These are phyloP conservation scores for Heliothis virescens DNA, from an alignment of 1,140 invertebrate species.

Conservation along the genomic window DNA sequence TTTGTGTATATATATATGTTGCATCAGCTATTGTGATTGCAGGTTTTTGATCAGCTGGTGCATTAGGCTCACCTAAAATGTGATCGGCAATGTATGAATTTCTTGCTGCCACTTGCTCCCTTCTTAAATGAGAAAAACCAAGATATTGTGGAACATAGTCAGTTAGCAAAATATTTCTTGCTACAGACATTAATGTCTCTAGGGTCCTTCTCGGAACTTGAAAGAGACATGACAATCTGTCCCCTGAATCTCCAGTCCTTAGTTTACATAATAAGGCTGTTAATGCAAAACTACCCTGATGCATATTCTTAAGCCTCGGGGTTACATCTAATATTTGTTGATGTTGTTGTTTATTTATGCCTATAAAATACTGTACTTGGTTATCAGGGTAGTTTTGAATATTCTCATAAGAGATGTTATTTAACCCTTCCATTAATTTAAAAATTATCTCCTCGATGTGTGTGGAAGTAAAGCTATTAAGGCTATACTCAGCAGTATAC, in stretches of 20 bases:
- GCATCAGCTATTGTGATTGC: conserved; percentile 52
- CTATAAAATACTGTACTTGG: conserved; percentile 49
- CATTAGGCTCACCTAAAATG: conserved; percentile 53
- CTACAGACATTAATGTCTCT: conserved; percentile 48
- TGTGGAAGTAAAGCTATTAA: conserved; percentile 16
- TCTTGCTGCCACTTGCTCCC: conserved; percentile 50
- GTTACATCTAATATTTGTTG: conserved; percentile 43
- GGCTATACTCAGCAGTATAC: conserved; percentile 12
- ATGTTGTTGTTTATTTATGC: conserved; percentile 46
- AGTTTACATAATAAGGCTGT: conserved; percentile 51
- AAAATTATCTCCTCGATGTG: conserved; percentile 48
- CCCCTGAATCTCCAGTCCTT: conserved; percentile 52
- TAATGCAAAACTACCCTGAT: conserved; percentile 50
- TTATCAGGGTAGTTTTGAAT: conserved; percentile 49
- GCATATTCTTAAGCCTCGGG: conserved; percentile 47
- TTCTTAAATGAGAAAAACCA: conserved; percentile 49
- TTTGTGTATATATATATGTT: conserved; percentile 50
- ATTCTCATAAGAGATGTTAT: conserved; percentile 48
- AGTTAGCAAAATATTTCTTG: conserved; percentile 46
- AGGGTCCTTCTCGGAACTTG: conserved; percentile 52
- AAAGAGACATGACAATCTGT: conserved; percentile 53
- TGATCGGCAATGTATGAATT: conserved; percentile 50
- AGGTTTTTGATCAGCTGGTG: conserved; percentile 30
- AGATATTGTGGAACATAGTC: conserved; percentile 54
- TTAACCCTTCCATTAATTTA: conserved; percentile 44